Base-by-base conservation (phyloP, 2,888 invertebrate species). In the Venusia cambrica region DNA sequence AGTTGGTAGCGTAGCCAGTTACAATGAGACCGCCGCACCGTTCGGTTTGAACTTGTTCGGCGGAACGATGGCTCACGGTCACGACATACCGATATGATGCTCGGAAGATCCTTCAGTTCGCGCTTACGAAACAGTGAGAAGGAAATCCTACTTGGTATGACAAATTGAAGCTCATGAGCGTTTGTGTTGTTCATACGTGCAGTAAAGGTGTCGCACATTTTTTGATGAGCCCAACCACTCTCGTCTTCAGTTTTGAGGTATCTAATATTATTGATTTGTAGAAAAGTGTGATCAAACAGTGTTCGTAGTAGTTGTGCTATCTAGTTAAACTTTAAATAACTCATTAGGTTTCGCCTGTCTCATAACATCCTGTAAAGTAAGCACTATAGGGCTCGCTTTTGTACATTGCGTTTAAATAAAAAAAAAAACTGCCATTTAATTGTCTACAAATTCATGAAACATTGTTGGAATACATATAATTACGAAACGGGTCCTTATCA, bases 111-210 rank as follows among this genome's bases (percentile, higher is more conserved):
- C 15, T 81, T 83, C 65, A 74, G 85, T 60, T 88, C 90, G 49
- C 88, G 92, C 27, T 84, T 92, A 43, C 80, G 93, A 63, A 89
- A 90, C 73, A 89, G 90, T 52, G 89, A 89, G 71, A 92, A 90
- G 75, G 93, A 93, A 83, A 87, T 93, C 40, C 77, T 93, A 54
- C 81, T 93, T 62, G 93, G 93, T 93, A 89, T 45, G 51, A 30
- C 12, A 33, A 32, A 32, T 41, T 31, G 24, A 45, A 34, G 11
- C 26, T 25, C 5, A 51, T 52, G 38, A 36, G 28, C 55, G 34
- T 38, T 27, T 48, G 47, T 48, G 36, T 39, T 15, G 27, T 42
- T 38, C 27, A 38, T 31, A 31, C 27, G 24, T 33, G 44, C 31
- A 40, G 17, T 30, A 32, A 25, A 27, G 22, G 32, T 31, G 11